Evolutionary conservation across 2,797 vertebrate species (phyloP).

Genomic region (Takifugu rubripes): DNA sequence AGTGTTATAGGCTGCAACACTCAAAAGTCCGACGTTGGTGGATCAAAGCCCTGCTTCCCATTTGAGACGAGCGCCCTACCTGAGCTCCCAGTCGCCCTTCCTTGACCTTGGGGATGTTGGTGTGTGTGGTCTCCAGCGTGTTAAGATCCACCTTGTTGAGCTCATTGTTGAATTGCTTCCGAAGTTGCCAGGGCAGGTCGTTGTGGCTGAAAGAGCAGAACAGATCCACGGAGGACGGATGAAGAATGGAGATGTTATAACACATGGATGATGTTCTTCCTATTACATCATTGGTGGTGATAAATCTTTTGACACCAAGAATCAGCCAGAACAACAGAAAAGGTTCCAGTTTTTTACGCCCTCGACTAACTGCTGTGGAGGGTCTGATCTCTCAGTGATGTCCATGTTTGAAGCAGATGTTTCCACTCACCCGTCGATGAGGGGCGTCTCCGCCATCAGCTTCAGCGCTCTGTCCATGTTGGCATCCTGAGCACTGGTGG

Average conservation of each 20-base stretch:
- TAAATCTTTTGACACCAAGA: no score
- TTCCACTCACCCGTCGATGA: constrained; percentile 78
- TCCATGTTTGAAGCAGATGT: background rate
- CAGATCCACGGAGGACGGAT: constrained; percentile 1
- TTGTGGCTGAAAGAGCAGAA: constrained; percentile 80
- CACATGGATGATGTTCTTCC: background rate
- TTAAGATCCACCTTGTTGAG: constrained; percentile 74
- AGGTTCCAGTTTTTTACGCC: no score
- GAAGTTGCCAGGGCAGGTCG: constrained; percentile 88
- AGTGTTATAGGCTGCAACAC: no score
- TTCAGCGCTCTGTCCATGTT: constrained; percentile 47
- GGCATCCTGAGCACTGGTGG: constrained; percentile 35
- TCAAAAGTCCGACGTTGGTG: no score
- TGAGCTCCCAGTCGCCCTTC: constrained; percentile 82
- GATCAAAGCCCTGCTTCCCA: no score
- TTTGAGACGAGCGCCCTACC: constrained; percentile 65
- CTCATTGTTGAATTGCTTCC: constrained; percentile 79
- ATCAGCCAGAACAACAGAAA: no score
- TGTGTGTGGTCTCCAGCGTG: constrained; percentile 78
- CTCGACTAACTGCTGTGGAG: no score
- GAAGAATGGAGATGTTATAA: background rate
- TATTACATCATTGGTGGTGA: no score
- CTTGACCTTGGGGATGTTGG: constrained; percentile 88
- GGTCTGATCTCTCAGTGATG: no score
- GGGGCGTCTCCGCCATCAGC: constrained; percentile 74